Conservation (phyloP, 1,140 invertebrate genomes). For the Aricia agestis region DNA sequence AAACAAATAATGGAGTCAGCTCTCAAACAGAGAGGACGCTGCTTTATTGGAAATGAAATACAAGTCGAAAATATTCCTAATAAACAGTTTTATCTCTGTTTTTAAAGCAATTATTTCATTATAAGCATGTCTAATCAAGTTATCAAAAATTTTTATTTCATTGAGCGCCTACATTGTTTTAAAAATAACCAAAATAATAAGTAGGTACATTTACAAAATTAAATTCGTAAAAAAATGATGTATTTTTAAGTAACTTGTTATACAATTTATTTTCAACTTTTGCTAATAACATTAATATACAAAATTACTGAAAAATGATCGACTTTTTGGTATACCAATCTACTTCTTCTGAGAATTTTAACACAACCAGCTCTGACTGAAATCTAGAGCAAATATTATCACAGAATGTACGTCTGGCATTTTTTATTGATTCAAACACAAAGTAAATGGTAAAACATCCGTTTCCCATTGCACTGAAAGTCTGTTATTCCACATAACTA, state of each 20-base stretch:
- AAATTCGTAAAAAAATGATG: too few relatives aligned
- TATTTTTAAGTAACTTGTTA: too few relatives aligned
- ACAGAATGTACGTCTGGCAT: conserved; percentile 33
- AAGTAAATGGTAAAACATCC: conserved; percentile 53
- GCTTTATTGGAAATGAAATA: not conserved
- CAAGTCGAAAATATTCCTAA: not conserved
- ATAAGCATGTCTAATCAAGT: not conserved
- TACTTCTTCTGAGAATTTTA: not conserved
- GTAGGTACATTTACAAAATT: too few relatives aligned
- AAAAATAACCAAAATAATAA: not conserved
- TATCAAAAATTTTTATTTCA: not conserved
- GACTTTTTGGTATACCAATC: not conserved
- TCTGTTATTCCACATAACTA: conserved; percentile 43
- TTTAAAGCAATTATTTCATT: not conserved
- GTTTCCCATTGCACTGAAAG: conserved; percentile 50
- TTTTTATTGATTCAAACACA: conserved; percentile 48
- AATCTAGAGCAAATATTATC: not conserved
- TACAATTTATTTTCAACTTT: too few relatives aligned
- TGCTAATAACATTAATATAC: too few relatives aligned
- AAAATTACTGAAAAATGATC: too few relatives aligned
- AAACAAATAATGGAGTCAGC: not conserved
- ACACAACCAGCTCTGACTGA: not conserved
- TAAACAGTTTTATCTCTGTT: not conserved
- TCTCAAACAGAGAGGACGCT: not conserved
- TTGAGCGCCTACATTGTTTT: not conserved